Percentiles rank a stretch among this genome's conserved stretches.
phyloP scores from a whole-genome alignment of 1,140 invertebrate genomes.

The Belonocnema kinseyi region DNA sequence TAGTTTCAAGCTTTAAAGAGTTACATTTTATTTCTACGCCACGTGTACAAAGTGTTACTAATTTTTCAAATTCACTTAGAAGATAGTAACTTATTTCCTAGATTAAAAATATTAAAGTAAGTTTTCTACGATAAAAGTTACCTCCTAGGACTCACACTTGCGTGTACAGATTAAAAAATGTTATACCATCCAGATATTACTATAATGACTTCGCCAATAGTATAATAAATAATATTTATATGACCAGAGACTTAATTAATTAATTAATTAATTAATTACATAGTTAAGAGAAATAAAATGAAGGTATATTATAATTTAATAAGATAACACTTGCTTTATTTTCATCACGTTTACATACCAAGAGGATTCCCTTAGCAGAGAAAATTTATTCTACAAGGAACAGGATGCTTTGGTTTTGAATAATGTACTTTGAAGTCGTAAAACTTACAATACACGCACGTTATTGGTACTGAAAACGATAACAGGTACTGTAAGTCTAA shows the following conservation, averaged over 20 bases:
- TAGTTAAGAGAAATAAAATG: background rate
- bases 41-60: no score
- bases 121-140: conserved; percentile 5
- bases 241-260: no score
- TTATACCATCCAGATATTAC: background rate
- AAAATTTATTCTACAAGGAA: conserved; percentile 49
- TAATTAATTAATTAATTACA: background rate
- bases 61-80: background rate
- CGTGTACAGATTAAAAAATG: conserved; percentile 12
- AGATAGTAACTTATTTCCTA: conserved; percentile 3
- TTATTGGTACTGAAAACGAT: no score
- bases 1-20: no score
- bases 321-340: conserved; percentile 10
- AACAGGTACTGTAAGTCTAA: conserved; percentile 2
- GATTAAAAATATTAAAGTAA: background rate
- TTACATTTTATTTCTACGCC: no score
- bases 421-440: conserved; percentile 47
- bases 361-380: background rate
- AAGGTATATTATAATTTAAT: conserved; percentile 3
- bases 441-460: conserved; percentile 22
- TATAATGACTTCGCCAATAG: background rate
- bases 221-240: conserved; percentile 17
- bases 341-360: conserved; percentile 13
- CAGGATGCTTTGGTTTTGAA: conserved; percentile 57
- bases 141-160: background rate